Percentiles rank a stretch among this genome's conserved stretches.
phyloP scores from a whole-genome alignment of 30 jellyfish, hydroid and myxozoan genomes.

The Aurelia sp. region DNA sequence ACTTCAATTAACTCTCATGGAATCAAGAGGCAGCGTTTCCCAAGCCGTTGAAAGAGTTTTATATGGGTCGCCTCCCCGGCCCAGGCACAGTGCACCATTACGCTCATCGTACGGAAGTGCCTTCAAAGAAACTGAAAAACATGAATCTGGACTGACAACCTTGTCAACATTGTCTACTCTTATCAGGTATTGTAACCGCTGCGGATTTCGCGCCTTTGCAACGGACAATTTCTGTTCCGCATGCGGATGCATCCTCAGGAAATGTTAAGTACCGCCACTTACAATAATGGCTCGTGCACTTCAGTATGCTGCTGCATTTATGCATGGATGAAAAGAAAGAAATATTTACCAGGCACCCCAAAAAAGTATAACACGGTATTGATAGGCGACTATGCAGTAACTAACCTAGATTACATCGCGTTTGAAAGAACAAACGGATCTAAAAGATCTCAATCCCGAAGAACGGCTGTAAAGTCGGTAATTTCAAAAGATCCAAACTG shows the following conservation, averaged over 20 bases:
- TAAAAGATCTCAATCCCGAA: no score
- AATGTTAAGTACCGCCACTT: constrained; percentile 2
- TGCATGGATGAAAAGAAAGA: no score
- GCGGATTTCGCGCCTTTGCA: constrained; percentile 77
- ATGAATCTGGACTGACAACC: constrained; percentile 56
- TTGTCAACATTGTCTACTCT: constrained; percentile 62
- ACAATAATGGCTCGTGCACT: no score
- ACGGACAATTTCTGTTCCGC: constrained; percentile 84
- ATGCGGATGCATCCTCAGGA: constrained; percentile 69
- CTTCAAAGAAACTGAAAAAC: constrained; percentile 60
- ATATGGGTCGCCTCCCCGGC: constrained; percentile 35
- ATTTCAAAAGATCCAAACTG: no score
- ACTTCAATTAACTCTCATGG: constrained; percentile 71
- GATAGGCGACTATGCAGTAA: no score
- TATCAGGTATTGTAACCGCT: constrained; percentile 71
- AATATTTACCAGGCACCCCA: no score
- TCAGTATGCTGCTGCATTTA: no score
- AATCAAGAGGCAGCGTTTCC: constrained; percentile 67
- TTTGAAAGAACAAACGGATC: no score
- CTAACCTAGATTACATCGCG: no score
- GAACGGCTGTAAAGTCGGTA: no score
- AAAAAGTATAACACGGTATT: no score
- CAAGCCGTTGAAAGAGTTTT: constrained; percentile 69
- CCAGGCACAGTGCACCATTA: constrained; percentile 24
- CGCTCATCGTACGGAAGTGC: constrained; percentile 48